Conservation (phyloP, 2,113 vertebrate species). For the Cyrtonyx montezumae region DNA sequence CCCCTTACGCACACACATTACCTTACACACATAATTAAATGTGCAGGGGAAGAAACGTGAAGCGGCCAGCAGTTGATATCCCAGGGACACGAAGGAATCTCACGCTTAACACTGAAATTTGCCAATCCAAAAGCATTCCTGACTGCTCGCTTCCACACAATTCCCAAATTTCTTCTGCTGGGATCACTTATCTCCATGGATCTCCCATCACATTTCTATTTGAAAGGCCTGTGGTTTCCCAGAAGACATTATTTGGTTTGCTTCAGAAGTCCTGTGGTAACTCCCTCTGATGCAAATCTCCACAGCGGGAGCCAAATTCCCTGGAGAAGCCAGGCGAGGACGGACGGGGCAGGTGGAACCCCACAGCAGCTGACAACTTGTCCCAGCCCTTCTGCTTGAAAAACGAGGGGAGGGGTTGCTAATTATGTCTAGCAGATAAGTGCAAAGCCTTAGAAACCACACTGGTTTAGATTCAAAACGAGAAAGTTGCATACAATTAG, state of each 20-base stretch:
- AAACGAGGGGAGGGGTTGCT: not conserved
- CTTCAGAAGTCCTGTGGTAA: not conserved
- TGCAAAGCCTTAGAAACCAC: not conserved
- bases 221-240: conserved; percentile 23
- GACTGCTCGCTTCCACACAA: not conserved
- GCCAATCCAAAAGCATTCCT: not conserved
- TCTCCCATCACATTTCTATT: not conserved
- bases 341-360: not conserved
- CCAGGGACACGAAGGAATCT: not conserved
- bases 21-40: not conserved
- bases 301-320: not conserved
- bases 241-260: conserved; percentile 7
- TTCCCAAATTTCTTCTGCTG: not conserved
- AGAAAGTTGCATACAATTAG: not conserved
- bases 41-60: not conserved
- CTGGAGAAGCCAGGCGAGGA: not conserved
- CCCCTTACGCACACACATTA: not conserved
- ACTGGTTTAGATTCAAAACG: not conserved
- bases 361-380: not conserved
- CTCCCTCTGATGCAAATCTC: not conserved
- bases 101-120: not conserved
- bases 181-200: not conserved
- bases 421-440: not conserved
- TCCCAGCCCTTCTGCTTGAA: not conserved
- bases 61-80: not conserved